Percentiles rank a stretch among this genome's conserved stretches.
phyloP scores from a whole-genome alignment of 2,113 vertebrate genomes.

The Pseudopipra pipra region DNA sequence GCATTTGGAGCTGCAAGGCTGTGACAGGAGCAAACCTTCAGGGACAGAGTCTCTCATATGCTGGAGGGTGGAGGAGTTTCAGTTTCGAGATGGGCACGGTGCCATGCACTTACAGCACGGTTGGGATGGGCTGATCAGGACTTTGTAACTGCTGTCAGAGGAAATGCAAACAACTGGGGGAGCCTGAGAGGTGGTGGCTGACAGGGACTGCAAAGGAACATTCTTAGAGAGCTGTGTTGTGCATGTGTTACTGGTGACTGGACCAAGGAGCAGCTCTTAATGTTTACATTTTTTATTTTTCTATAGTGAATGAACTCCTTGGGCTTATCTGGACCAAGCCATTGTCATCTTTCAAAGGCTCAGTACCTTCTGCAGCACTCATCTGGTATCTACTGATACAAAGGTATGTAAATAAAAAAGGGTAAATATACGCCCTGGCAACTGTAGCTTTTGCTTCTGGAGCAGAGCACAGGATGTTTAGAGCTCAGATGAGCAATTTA shows the following conservation, averaged over 20 bases:
- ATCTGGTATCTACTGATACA: background rate
- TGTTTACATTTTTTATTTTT: background rate
- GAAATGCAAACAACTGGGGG: background rate
- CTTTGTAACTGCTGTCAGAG: background rate
- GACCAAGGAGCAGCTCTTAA: background rate
- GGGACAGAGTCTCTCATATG: too few species aligned
- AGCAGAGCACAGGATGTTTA: background rate
- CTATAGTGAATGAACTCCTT: background rate
- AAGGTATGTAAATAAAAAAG: background rate
- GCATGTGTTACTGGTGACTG: too few species aligned
- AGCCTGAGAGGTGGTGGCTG: background rate
- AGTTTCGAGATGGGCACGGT: background rate
- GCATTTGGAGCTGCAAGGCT: background rate
- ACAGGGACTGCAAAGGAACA: background rate
- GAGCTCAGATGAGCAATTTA: background rate
- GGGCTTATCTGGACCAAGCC: background rate
- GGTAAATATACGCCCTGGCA: background rate
- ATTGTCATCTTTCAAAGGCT: background rate
- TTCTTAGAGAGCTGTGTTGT: background rate
- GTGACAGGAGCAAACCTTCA: background rate
- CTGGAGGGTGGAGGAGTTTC: background rate
- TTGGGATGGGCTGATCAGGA: background rate
- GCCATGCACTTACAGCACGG: background rate
- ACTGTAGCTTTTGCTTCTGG: background rate
- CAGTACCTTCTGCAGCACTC: background rate